phyloP scores from a whole-genome alignment of 2,797 vertebrate species.

The Manis javanica region DNA sequence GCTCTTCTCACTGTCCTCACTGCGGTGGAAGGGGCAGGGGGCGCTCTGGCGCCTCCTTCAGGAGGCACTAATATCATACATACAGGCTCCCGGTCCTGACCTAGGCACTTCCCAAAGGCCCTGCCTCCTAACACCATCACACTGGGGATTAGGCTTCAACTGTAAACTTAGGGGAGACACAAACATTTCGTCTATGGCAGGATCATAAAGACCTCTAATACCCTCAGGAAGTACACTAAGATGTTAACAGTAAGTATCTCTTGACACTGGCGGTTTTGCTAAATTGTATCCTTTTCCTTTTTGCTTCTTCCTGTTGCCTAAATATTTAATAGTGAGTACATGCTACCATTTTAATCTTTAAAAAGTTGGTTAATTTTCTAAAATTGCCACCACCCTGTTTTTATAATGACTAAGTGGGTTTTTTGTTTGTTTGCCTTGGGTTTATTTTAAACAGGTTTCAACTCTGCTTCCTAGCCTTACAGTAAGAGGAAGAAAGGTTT shows the following conservation, averaged over 20 bases:
- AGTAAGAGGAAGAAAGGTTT: background rate
- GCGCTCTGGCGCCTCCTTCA: background rate
- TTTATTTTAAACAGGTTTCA: conserved; percentile 8
- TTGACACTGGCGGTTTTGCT: background rate
- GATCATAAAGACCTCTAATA: background rate
- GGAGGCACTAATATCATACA: background rate
- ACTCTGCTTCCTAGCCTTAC: background rate
- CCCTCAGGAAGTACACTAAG: background rate
- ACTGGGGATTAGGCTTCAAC: background rate
- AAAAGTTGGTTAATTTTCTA: background rate
- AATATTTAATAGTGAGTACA: background rate
- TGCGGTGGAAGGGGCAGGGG: fast-evolving
- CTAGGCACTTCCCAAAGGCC: background rate
- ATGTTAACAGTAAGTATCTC: background rate
- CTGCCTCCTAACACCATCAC: background rate
- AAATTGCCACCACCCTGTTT: background rate
- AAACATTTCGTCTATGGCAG: background rate
- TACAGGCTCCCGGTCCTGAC: background rate
- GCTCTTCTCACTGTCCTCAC: background rate
- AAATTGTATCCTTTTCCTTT: background rate
- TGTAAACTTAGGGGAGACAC: background rate
- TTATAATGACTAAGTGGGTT: background rate
- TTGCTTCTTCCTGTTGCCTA: background rate
- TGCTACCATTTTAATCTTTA: background rate
- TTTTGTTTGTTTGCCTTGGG: background rate